Base-by-base conservation (phyloP, 2,113 vertebrate species). In the Odontophorus gujanensis region DNA sequence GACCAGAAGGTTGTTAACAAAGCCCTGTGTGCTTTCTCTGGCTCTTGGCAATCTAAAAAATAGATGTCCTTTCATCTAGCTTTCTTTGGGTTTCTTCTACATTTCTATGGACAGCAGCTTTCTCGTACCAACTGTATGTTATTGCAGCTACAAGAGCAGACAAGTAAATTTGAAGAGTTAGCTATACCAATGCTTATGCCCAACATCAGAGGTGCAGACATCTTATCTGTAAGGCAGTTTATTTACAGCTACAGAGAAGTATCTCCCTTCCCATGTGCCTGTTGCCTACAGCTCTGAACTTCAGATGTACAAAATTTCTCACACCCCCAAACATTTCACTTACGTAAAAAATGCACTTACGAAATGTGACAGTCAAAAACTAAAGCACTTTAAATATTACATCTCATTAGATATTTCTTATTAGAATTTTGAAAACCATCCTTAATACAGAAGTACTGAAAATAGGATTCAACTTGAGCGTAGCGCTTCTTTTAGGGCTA, bases 41-140 rank as follows among this genome's bases (percentile, higher is more conserved):
- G 15, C 42, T 97, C 53, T 59, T 65, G 36, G 63, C 51, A 94
- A 43, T 34, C 40, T 40, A 40, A 13, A 40, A 40, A 83, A 18
- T 11, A 16, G 36, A 13, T 89, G 79, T 48, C 51, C 47, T 71
- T 93, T 95, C 20, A 66, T 71, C 48, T 50, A 22, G 73, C 87
- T 91, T 95, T 75, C 68, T 90, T 15, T 42, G 15, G 4, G 20
- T 92, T 91, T 94, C 58, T 78, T 90, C 79, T 55, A 7, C 76
- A 74, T 81, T 32, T 95, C 84, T 94, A 68, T 1, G 7, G 76
- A 58, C 58, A 93, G 36, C 38, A 92, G 77, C 91, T 91, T 95
- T 87, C 81, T 91, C 43, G 24, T 13, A 78, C 42, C 13, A 34
- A 62, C 87, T 89, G 42, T 45, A 69, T 75, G 89, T 80, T 68